Evolutionary conservation across 1,140 invertebrate genomes (phyloP), one percentile per base, ranked within the genome.

Genomic region (Drosophila gunungcola): DNA sequence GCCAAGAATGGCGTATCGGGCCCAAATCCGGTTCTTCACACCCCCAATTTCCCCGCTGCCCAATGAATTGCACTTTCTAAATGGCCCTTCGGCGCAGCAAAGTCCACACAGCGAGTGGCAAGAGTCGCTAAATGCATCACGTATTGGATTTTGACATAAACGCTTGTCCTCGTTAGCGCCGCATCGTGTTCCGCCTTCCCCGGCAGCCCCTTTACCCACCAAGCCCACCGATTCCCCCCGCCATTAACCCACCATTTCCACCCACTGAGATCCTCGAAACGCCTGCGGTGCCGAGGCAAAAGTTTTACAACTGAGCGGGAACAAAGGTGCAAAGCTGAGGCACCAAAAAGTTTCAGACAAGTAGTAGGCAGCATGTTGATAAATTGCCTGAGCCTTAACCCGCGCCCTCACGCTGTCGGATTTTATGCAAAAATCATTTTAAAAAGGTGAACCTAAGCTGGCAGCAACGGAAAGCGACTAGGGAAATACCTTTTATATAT

Each of bases 61-160:
- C 65, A 79, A 45, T 55, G 62, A 76, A 80, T 72, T 83, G 83
- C 84, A 88, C 78, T 89, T 64, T 88, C 72, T 64, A 80, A 73
- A 62, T 73, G 73, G 48, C 54, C 36, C 62, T 69, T 43, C 45
- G 61, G 51, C 46, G 73, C 73, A 67, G 75, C 68, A 76, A 76
- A 76, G 49, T 57, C 42, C 48, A 32, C 52, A 56, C 49, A 76
- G 73, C 42, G 56, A 38, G 52, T 60, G 48, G 42, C 48, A 32
- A 32, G 29, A 32, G 56, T 52, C 48, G 68, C 84, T 89, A 89
- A 89, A 89, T 89, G 84, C 84, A 89, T 89, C 84, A 89, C 84
- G 84, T 89, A 89, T 89, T 80, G 84, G 84, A 80, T 89, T 89
- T 89, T 89, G 84, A 89, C 84, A 89, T 89, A 89, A 89, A 89